A percentile compares a stretch with the other conserved stretches of the same genome.
Conservation (phyloP, 2,113 vertebrate genomes). For the Lasiurus borealis region DNA sequence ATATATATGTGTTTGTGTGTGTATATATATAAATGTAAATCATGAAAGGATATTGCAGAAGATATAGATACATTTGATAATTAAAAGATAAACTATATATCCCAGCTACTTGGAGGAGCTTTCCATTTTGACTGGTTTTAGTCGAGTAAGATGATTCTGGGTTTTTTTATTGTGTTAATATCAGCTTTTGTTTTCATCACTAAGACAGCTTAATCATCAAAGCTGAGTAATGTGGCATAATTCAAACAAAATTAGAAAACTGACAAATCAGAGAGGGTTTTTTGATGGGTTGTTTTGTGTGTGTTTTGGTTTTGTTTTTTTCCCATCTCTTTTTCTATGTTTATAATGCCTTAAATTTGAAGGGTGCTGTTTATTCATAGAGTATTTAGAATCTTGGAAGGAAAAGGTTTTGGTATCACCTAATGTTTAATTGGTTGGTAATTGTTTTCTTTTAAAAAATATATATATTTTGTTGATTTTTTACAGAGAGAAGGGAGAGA, state of each 20-base stretch:
- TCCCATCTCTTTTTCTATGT: background rate
- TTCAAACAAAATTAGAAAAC: background rate
- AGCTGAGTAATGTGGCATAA: background rate
- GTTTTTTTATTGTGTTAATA: background rate
- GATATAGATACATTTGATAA: background rate
- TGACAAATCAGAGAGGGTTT: background rate
- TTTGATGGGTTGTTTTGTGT: background rate
- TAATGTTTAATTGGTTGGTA: background rate
- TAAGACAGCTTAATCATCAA: background rate
- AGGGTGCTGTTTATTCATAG: background rate
- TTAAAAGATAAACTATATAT: background rate
- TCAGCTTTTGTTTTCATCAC: background rate
- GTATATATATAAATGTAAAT: no score
- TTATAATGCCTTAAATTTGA: background rate
- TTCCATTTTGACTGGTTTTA: background rate
- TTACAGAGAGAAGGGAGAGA: no score
- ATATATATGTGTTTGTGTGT: no score
- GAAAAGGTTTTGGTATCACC: background rate
- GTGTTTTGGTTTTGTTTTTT: background rate
- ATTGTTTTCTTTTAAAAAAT: background rate
- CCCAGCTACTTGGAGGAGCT: background rate
- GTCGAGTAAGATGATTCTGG: background rate
- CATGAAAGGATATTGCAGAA: background rate
- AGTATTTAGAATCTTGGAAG: background rate
- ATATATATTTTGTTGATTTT: no score